phyloP scores from a whole-genome alignment of 2,113 vertebrate species.

The Panurus biarmicus region DNA sequence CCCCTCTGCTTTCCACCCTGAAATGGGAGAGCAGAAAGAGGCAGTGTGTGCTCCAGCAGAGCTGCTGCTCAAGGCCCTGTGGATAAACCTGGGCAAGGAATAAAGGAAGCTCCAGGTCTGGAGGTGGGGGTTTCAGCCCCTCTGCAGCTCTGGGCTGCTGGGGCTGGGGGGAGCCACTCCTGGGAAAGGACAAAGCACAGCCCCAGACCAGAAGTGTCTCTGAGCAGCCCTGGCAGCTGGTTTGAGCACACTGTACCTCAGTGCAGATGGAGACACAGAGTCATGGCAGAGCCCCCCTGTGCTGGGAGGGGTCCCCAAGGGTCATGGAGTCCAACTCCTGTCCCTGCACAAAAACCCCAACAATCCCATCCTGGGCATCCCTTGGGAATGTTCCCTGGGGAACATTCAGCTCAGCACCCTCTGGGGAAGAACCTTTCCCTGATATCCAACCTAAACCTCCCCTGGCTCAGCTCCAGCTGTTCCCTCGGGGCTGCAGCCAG shows the following conservation, averaged over 20 bases:
- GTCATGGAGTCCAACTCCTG: rapidly evolving
- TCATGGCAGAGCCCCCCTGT: not conserved
- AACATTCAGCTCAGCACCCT: not conserved
- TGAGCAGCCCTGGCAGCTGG: not conserved
- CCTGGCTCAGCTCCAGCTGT: not conserved
- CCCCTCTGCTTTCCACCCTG: not conserved
- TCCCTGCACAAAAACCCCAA: not conserved
- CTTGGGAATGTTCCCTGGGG: not conserved
- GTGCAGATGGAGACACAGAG: too few species aligned
- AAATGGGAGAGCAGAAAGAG: rapidly evolving
- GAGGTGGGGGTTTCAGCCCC: too few species aligned
- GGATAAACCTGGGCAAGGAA: not conserved
- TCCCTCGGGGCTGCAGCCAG: not conserved
- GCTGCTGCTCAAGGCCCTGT: not conserved
- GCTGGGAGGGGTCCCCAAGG: not conserved
- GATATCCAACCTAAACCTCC: rapidly evolving
- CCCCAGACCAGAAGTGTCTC: rapidly evolving
- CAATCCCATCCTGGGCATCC: not conserved
- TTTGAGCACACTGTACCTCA: too few species aligned
- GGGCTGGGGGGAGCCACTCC: not conserved
- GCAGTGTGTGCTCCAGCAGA: rapidly evolving
- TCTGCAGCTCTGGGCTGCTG: not conserved
- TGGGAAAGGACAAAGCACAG: not conserved
- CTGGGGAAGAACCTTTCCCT: not conserved
- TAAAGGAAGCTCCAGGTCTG: rapidly evolving